Base-by-base conservation (phyloP, 2,888 invertebrate species). In the Quadroppia sp. region DNA sequence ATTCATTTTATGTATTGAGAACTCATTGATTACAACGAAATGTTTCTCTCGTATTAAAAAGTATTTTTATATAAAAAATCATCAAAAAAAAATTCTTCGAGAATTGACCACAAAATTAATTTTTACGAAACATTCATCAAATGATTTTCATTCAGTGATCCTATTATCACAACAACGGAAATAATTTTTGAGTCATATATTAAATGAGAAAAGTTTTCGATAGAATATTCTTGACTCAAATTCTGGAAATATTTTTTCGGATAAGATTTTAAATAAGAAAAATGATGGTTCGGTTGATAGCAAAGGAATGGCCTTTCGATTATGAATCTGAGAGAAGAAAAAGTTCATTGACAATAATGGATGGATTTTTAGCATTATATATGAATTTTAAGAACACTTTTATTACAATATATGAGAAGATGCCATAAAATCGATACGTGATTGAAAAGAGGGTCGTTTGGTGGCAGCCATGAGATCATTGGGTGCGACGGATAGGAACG, bases 351-450 rank as follows among this genome's bases (percentile, higher is more conserved):
- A 36, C 17, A 61, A 30, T 30, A 61, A 9, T 15, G 32, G 17
- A 61, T 61, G 61, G 36, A 61, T 61, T 4, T 36, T 9, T 36
- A 23, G 25, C 32, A 32, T 61, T 61, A 61, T 61, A 32, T 61
- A 32, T 53, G 32, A 61, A 61, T 61, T 61, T 61, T 61, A 67
- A 67, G 20, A 67, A 7, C 4, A 67, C n/a, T 67, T 67, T 42
- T 30, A 40, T n/a, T 50, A 50, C 4, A n/a, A 50, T 7, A n/a
- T 4, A 9, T 7, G 3, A 50, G 20, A 45, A 45, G 32, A 4
- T n/a, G 32, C 9, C 2, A 67, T 32, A 67, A 67, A 67, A 67
- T 67, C 67, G 15, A 67, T 67, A 67, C 40, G 42, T 67, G n/a
- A 40, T 67, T 36, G n/a, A 2, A 3, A 67, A 23, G 13, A 25